Percentiles rank a stretch among this genome's conserved stretches.
phyloP scores from a whole-genome alignment of 2,797 vertebrate species.

The Dendrocincla fuliginosa region DNA sequence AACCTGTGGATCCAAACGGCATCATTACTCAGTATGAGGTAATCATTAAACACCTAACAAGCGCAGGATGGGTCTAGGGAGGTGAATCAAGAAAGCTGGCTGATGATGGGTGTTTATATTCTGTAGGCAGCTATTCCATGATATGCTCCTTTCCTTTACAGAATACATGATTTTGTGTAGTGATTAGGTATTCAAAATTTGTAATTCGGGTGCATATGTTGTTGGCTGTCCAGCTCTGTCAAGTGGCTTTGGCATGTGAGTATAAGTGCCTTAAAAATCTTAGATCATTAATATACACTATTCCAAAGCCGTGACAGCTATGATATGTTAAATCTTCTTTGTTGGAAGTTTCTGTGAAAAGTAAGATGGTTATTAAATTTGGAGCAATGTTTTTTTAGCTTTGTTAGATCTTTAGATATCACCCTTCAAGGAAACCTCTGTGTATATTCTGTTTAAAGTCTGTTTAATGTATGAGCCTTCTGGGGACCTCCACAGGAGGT shows the following conservation, averaged over 20 bases:
- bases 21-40: constrained; percentile 93
- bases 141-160: neutral
- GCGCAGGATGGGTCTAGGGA: neutral
- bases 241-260: neutral
- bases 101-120: neutral
- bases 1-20: constrained; percentile 94
- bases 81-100: neutral
- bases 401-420: neutral
- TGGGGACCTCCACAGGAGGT: neutral
- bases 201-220: neutral
- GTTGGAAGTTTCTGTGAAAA: neutral
- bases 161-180: neutral
- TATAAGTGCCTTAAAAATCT: neutral
- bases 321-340: neutral
- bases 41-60: neutral
- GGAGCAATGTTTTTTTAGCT: neutral
- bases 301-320: neutral
- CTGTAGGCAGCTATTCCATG: neutral
- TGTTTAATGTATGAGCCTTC: neutral
- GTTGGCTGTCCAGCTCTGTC: neutral
- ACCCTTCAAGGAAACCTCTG: neutral
- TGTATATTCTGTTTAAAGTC: neutral
- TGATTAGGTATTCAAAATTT: neutral
- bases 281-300: neutral
- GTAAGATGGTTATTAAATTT: neutral